Evolutionary conservation across 2,113 vertebrate species (phyloP), one percentile per base, ranked within the genome.

Genomic region (Erinaceus europaeus): DNA sequence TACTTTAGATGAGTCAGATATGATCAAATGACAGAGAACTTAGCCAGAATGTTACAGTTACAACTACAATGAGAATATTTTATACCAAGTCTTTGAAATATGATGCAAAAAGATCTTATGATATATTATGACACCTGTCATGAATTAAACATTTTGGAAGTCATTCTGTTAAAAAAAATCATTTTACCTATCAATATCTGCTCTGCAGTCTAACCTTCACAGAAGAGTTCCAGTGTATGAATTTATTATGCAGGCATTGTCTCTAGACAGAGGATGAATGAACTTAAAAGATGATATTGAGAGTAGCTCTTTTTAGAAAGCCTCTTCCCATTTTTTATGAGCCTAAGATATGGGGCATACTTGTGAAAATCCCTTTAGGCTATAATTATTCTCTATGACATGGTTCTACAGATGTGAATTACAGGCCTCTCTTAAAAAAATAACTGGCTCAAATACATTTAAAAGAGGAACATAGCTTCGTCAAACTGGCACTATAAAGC

Each of bases 371-470:
- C 2, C 79, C 85, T 67, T 69, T 55, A 65, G 79, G 92, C 85
- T 14, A 71, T 52, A 40, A 73, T 80, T 90, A 75, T 84, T n/a
- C 53, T 69, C 0, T 2, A 76, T 89, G 55, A 90, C 36, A 48
- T 55, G 64, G 53, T 82, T 84, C 88, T 61, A 91, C 67, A 13
- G 59, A 94, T 86, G 77, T 85, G 87, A 95, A 90, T 92, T 94
- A 92, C 48, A 89, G 82, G 57, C 25, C 75, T 82, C 88, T 67
- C 55, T 84, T 38, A 86, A 90, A 85, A 95, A 95, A 77, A 80
- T 76, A 91, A 88, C 85, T 88, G 79, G 67, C n/a, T 86, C 78
- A 93, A 79, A 94, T 87, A 74, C 0, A 85, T 92, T 91, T 92
- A 93, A 91, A 34, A 93, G 36, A 89, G 32, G 84, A 77, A 34